Evolutionary conservation across 2,888 invertebrate species (phyloP).

Genomic region (Polymixis flavicincta): DNA sequence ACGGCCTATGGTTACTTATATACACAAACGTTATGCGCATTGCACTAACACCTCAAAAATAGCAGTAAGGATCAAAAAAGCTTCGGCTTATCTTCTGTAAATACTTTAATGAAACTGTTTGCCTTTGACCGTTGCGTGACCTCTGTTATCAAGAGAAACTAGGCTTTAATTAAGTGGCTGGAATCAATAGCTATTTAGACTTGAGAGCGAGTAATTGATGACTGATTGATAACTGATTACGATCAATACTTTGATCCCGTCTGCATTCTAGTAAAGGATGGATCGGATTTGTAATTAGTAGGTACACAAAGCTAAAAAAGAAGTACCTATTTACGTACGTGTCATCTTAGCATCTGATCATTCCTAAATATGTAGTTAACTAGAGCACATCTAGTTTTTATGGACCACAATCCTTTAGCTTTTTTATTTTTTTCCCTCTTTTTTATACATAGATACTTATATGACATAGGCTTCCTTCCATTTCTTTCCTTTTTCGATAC

Average conservation of each 20-base stretch:
- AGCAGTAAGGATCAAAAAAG: not conserved
- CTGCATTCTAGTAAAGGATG: not conserved
- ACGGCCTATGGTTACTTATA: not conserved
- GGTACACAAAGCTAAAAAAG: not conserved
- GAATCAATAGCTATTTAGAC: not conserved
- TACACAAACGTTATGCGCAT: not conserved
- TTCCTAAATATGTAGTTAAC: not conserved
- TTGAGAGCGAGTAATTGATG: too few relatives aligned
- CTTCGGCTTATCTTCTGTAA: not conserved
- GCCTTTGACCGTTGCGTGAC: not conserved
- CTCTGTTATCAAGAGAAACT: constrained; percentile 8
- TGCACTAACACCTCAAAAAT: not conserved
- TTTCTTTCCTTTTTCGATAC: not conserved
- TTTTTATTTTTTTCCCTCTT: not conserved
- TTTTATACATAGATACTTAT: too few relatives aligned
- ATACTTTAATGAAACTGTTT: constrained; percentile 11
- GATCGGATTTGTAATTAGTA: not conserved
- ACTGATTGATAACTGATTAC: too few relatives aligned
- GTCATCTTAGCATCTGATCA: not conserved
- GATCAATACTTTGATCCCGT: too few relatives aligned
- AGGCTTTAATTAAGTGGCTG: not conserved
- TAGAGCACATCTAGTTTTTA: not conserved
- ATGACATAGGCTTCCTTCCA: not conserved
- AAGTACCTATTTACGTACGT: not conserved
- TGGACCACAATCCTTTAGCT: not conserved